Conservation (phyloP, 2,888 invertebrate species). For the Allacma fusca region DNA sequence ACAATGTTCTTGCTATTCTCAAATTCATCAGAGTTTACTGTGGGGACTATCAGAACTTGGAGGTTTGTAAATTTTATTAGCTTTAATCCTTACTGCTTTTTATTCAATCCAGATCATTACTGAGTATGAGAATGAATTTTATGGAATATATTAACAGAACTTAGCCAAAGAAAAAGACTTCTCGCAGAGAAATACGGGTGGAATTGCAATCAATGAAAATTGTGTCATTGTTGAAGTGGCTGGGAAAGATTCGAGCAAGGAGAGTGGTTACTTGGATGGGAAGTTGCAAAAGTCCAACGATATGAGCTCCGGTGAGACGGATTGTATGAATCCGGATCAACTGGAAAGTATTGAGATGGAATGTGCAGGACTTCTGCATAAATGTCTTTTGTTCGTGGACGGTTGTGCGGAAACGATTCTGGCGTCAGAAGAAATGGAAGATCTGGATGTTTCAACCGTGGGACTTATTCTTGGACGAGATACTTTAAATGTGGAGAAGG, state of each 20-base stretch:
- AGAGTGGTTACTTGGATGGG: neutral
- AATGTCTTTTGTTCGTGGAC: constrained; percentile 74
- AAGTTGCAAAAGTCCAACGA: neutral
- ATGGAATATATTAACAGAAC: constrained; percentile 16
- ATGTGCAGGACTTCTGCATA: constrained; percentile 73
- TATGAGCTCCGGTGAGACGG: neutral
- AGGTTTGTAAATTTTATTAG: constrained; percentile 42
- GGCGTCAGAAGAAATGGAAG: constrained; percentile 69
- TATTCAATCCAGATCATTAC: too few relatives aligned
- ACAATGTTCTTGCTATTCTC: constrained; percentile 74
- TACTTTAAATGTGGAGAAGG: constrained; percentile 72
- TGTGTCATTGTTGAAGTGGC: neutral
- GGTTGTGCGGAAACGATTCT: constrained; percentile 69
- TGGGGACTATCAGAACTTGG: constrained; percentile 52
- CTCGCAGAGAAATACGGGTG: neutral
- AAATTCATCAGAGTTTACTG: constrained; percentile 64
- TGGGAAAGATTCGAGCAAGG: neutral
- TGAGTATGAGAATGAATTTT: too few relatives aligned
- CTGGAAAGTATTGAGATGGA: constrained; percentile 56
- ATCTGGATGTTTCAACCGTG: constrained; percentile 73
- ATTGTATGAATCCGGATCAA: neutral
- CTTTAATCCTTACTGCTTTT: too few relatives aligned
- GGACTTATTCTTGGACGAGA: constrained; percentile 74
- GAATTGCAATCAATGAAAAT: neutral
- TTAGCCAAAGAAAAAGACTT: constrained; percentile 28